phyloP scores from a whole-genome alignment of 2,888 invertebrate species.

The Drosophila diplacantha region DNA sequence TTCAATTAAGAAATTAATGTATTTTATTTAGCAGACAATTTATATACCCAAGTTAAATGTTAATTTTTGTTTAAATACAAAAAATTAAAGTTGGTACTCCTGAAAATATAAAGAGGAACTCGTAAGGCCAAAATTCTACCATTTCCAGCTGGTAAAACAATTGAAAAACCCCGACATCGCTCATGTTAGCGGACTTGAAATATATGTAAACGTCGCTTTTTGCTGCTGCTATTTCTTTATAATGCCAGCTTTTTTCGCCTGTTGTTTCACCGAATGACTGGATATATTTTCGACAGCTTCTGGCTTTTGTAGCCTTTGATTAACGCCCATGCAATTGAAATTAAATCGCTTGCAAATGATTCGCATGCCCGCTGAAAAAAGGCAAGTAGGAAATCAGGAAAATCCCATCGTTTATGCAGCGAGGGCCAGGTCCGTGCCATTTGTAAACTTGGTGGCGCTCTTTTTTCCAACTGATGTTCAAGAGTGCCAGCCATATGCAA shows the following conservation, averaged over 20 bases:
- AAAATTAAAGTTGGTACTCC: neutral
- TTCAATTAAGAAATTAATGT: too few relatives aligned
- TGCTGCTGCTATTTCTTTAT: neutral
- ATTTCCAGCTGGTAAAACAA: neutral
- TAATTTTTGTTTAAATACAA: neutral
- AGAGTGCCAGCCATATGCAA: conserved; percentile 9
- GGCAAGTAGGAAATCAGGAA: conserved; percentile 16
- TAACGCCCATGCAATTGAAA: conserved; percentile 70
- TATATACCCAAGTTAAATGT: neutral
- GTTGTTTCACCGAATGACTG: conserved; percentile 8
- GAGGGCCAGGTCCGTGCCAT: conserved; percentile 45
- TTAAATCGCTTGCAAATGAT: conserved; percentile 69
- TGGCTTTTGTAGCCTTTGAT: conserved; percentile 59
- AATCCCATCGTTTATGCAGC: conserved; percentile 34
- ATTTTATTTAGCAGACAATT: neutral
- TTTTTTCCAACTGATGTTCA: conserved; percentile 13
- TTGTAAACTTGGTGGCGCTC: conserved; percentile 15
- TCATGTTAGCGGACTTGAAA: neutral
- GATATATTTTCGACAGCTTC: conserved; percentile 14
- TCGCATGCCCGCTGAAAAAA: conserved; percentile 39
- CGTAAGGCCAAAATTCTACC: too few relatives aligned
- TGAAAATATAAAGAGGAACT: neutral
- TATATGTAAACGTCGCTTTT: neutral
- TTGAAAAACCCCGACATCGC: neutral
- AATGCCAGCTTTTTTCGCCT: conserved; percentile 5